Evolutionary conservation across 2,797 vertebrate genomes (phyloP).

Genomic region (Cuculus canorus): DNA sequence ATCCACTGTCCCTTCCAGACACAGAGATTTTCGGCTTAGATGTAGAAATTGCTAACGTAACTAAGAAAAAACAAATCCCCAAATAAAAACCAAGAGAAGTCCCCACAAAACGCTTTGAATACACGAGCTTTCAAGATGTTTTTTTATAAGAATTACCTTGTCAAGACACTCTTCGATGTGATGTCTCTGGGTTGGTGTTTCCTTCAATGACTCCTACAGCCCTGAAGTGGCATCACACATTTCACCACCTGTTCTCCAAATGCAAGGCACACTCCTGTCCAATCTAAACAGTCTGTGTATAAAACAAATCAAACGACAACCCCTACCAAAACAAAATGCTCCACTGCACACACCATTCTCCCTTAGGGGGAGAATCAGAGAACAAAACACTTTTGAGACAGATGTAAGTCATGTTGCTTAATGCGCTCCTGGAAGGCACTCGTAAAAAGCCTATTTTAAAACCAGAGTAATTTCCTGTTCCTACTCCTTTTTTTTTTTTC

Average conservation of each 20-base stretch:
- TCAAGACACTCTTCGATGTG: not conserved
- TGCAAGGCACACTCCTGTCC: not conserved
- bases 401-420: conserved; percentile 4
- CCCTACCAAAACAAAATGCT: not conserved
- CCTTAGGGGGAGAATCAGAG: not conserved
- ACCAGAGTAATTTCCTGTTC: not conserved
- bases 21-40: not conserved
- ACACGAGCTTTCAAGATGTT: not conserved
- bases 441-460: not conserved
- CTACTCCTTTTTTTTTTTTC: not conserved
- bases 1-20: not conserved
- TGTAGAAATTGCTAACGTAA: not conserved
- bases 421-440: not conserved
- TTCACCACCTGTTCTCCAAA: not conserved
- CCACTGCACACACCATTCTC: not conserved
- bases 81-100: not conserved
- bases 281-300: not conserved
- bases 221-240: not conserved
- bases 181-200: not conserved
- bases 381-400: not conserved
- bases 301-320: not conserved
- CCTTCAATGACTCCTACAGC: not conserved
- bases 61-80: not conserved
- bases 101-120: not conserved
- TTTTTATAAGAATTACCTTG: not conserved